Base-by-base conservation (phyloP, 1,140 invertebrate species). In the Cotesia typhae region DNA sequence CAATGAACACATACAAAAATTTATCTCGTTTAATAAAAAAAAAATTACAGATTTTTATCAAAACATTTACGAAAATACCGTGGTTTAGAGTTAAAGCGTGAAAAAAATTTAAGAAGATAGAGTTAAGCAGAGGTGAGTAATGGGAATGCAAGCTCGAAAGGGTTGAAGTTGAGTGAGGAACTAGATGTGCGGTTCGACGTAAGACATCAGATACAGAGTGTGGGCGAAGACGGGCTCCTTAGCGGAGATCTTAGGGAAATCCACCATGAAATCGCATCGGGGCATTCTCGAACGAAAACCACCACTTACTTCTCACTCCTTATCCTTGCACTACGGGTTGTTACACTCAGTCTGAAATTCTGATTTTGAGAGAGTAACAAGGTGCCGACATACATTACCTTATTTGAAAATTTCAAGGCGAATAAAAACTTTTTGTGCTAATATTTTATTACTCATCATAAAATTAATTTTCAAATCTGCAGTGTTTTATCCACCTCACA, bases 191-290 rank as follows among this genome's bases (percentile, higher is more conserved):
- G 77, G 78, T 76, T 66, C 70, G 75, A 73, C 35, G 74, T 79
- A 73, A 73, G 67, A 77, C 73, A 75, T 71, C 70, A 67, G 75
- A 72, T 76, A 75, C 70, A 67, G 75, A 72, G 77, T 76, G 78
- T 74, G 74, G 77, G 83, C 47, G 71, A 72, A 72, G 83, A 83
- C 82, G 83, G 81, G 78, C 83, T 87, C 83, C 85, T 87, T 87
- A 84, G 80, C 80, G 81, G 78, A 86, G 84, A 87, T 86, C 85
- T 87, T 87, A 85, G 81, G 84, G 80, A 87, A 87, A 87, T 87
- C 86, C 86, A 82, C 83, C 86, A 82, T 87, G 84, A 87, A 87
- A 87, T 87, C 86, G 83, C 81, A 86, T 87, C 86, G 84, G 80
- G 77, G 75, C 80, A 59, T 67, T 83, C 82, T 81, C 81, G 83